phyloP scores from a whole-genome alignment of 2,888 invertebrate genomes.

The Ceraclea dissimilis region DNA sequence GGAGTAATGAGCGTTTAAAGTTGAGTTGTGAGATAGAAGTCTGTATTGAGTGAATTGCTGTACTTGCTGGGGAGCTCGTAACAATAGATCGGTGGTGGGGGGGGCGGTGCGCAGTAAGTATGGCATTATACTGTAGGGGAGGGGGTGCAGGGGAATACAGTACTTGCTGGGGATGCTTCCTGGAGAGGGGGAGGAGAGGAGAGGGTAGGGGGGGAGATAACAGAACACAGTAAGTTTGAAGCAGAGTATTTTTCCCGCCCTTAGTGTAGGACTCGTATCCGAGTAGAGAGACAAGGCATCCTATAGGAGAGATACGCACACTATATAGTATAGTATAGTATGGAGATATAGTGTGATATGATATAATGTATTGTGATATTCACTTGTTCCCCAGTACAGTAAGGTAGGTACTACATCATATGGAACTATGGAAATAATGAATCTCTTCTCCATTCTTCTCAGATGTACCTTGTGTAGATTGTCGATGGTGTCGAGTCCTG shows the following conservation, averaged over 20 bases:
- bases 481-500: too few relatives aligned
- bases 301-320: background rate
- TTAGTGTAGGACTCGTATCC: conserved; percentile 3
- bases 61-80: conserved; percentile 46
- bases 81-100: conserved; percentile 50
- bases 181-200: too few relatives aligned
- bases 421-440: too few relatives aligned
- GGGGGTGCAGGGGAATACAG: conserved; percentile 38
- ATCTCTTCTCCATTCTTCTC: too few relatives aligned
- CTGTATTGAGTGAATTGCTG: conserved; percentile 35
- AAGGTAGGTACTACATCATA: too few relatives aligned
- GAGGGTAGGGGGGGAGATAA: too few relatives aligned
- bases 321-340: background rate
- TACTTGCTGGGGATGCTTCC: conserved; percentile 42
- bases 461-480: too few relatives aligned
- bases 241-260: conserved; percentile 21
- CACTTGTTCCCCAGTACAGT: too few relatives aligned
- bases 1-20: background rate
- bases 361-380: too few relatives aligned
- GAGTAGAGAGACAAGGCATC: too few relatives aligned
- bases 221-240: conserved; percentile 51
- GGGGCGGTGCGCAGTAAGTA: conserved; percentile 42
- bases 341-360: too few relatives aligned
- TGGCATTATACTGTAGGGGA: conserved; percentile 32
- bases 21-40: conserved; percentile 40